Conservation (phyloP, 2,888 invertebrate genomes). For the Melipona bicolor region DNA sequence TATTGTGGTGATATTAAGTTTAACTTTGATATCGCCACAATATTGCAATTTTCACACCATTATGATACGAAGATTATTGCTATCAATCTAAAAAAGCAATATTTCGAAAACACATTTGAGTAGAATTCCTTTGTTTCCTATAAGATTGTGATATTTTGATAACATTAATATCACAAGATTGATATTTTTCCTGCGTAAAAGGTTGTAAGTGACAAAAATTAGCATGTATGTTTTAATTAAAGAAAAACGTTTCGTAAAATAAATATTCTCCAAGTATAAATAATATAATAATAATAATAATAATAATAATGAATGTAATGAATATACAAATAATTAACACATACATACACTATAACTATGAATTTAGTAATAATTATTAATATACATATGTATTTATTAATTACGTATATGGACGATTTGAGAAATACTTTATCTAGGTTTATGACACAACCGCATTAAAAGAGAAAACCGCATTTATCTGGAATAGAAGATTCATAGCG, state of each 20-base stretch:
- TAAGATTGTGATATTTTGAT: neutral
- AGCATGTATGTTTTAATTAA: neutral
- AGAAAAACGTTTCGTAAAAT: neutral
- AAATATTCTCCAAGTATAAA: neutral
- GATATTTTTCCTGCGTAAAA: too few species aligned
- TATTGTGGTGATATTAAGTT: neutral
- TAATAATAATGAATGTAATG: too few species aligned
- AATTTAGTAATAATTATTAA: neutral
- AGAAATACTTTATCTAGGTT: neutral
- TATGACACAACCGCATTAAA: neutral
- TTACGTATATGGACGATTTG: neutral
- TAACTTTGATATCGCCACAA: neutral
- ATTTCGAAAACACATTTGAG: neutral
- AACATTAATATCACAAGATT: too few species aligned
- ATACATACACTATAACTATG: neutral
- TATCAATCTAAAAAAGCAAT: neutral
- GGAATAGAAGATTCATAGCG: neutral
- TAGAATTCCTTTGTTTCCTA: neutral
- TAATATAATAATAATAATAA: too few species aligned
- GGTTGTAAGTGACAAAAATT: neutral
- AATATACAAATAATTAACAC: too few species aligned
- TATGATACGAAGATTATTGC: neutral
- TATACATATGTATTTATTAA: neutral
- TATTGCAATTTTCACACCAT: neutral
- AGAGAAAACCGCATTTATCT: neutral